Conservation (phyloP, 2,888 invertebrate species). For the Drosophila imparisetae region DNA sequence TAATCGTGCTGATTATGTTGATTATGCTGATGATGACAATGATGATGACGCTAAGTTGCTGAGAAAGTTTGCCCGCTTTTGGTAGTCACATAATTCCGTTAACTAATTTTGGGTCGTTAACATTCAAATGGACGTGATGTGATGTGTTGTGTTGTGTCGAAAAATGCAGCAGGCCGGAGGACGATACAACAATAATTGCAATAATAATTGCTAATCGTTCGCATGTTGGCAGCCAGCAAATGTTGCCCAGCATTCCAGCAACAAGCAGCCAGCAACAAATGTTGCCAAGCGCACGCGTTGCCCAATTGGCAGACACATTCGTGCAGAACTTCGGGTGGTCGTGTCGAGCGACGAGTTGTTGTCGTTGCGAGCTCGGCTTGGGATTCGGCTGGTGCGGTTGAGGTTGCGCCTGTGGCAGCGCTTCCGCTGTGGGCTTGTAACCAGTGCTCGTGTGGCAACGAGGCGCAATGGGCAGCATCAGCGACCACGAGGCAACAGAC, state of each 20-base stretch:
- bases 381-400: slow-evolving; percentile 14
- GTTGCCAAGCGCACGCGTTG: slow-evolving; percentile 39
- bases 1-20: slow-evolving; percentile 7
- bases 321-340: slow-evolving; percentile 20
- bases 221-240: slow-evolving; percentile 30
- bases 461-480: slow-evolving; percentile 45
- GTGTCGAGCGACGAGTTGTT: slow-evolving; percentile 13
- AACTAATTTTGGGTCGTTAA: slow-evolving; percentile 71
- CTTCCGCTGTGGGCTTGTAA: slow-evolving; percentile 24
- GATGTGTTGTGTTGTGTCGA: neutral
- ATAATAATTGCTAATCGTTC: slow-evolving; percentile 53
- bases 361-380: slow-evolving; percentile 3
- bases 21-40: slow-evolving; percentile 22
- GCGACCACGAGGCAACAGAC: neutral
- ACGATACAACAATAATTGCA: slow-evolving; percentile 35
- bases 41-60: slow-evolving; percentile 29
- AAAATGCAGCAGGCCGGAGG: neutral
- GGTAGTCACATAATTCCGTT: slow-evolving; percentile 57
- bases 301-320: slow-evolving; percentile 64
- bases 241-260: slow-evolving; percentile 23
- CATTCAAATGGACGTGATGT: slow-evolving; percentile 45
- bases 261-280: slow-evolving; percentile 36
- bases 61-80: slow-evolving; percentile 49
- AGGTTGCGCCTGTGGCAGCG: slow-evolving; percentile 15
- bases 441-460: slow-evolving; percentile 67